These are phyloP conservation scores for Nyctibius bracteatus DNA, from an alignment of 2,113 vertebrate species.

Conservation along the genomic window DNA sequence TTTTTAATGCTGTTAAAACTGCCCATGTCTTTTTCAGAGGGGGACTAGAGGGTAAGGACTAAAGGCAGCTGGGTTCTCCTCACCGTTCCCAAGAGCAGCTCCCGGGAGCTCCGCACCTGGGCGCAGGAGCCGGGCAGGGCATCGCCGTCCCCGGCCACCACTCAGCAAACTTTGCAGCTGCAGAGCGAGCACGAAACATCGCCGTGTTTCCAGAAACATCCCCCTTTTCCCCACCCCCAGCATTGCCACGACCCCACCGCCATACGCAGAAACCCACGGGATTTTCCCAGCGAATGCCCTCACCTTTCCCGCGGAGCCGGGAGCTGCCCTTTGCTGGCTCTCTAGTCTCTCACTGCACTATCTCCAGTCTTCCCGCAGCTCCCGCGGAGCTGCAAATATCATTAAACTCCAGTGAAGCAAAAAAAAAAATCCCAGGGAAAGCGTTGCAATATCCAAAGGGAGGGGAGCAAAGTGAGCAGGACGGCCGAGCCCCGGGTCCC, in stretches of 20 bases:
- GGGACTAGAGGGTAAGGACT: too few species aligned
- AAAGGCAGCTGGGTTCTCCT: background rate
- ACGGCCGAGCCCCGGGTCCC: background rate
- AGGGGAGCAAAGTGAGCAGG: background rate
- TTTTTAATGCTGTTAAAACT: background rate
- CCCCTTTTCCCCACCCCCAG: background rate
- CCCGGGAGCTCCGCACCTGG: background rate
- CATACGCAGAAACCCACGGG: background rate
- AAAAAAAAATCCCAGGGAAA: background rate
- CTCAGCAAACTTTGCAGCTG: background rate
- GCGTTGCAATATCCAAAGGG: constrained; percentile 23
- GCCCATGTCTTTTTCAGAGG: background rate
- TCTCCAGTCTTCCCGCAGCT: constrained; percentile 37
- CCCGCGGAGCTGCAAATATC: constrained; percentile 35
- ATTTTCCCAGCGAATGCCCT: constrained; percentile 8
- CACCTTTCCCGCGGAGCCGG: constrained; percentile 37
- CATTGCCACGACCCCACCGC: background rate
- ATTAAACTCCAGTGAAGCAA: constrained; percentile 20
- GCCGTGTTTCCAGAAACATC: background rate
- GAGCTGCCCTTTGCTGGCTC: constrained; percentile 17
- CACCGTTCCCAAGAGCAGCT: background rate
- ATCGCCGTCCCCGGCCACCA: background rate
- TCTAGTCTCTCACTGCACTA: background rate
- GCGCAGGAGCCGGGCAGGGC: background rate
- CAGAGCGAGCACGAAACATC: background rate